Conservation (phyloP, 2,113 vertebrate genomes). For the Panthera uncia region DNA sequence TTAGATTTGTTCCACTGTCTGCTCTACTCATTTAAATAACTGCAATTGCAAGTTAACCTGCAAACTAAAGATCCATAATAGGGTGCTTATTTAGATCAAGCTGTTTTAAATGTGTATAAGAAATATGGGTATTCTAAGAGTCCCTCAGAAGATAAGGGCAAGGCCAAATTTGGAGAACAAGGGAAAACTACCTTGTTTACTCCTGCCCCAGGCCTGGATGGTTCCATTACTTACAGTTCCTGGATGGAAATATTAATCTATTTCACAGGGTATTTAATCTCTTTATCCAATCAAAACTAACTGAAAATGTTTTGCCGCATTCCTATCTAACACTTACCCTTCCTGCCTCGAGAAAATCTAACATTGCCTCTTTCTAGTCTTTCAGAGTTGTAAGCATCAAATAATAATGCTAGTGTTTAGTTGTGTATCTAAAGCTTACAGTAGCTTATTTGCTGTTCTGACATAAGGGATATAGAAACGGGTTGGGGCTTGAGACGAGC, state of each 20-base stretch:
- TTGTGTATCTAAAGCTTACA: background rate
- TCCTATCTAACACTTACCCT: background rate
- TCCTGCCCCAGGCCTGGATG: background rate
- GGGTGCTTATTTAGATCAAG: background rate
- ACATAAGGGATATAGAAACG: background rate
- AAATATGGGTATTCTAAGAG: background rate
- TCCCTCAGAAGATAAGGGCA: background rate
- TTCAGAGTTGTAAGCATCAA: background rate
- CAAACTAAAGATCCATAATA: background rate
- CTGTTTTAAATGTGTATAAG: background rate
- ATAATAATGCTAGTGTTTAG: background rate
- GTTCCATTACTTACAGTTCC: background rate
- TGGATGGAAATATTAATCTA: background rate
- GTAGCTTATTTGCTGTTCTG: background rate
- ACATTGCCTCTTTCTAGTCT: background rate
- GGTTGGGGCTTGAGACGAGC: background rate
- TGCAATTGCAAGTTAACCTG: background rate
- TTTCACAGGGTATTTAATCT: background rate
- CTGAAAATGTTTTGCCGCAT: background rate
- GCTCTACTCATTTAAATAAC: slow-evolving; percentile 1
- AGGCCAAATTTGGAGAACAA: background rate
- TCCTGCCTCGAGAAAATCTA: background rate
- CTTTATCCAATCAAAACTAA: background rate
- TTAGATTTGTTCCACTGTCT: slow-evolving; percentile 43
- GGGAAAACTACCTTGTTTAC: fast-evolving